phyloP scores from a whole-genome alignment of 2,113 vertebrate species.

The Lycaon pictus region DNA sequence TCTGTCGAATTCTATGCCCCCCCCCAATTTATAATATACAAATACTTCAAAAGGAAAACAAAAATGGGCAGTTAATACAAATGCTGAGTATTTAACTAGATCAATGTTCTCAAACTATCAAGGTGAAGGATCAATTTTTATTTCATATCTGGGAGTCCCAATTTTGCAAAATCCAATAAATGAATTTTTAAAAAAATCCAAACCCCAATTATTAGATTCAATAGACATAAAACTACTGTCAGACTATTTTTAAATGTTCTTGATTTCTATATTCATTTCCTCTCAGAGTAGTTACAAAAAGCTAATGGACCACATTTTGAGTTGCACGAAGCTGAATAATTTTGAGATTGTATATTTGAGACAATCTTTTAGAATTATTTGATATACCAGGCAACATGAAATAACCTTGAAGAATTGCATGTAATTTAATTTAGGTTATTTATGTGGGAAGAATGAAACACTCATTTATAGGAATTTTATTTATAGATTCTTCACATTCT shows the following conservation, averaged over 20 bases:
- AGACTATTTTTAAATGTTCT: constrained; percentile 48
- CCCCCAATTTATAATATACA: neutral
- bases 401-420: constrained; percentile 5
- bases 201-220: neutral
- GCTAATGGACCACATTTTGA: constrained; percentile 7
- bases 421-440: constrained; percentile 37
- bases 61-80: constrained; percentile 31
- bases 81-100: constrained; percentile 12
- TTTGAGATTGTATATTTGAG: neutral
- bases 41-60: neutral
- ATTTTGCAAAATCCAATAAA: constrained; percentile 18
- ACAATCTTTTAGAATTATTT: constrained; percentile 41
- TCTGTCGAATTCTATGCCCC: neutral
- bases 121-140: neutral
- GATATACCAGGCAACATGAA: neutral
- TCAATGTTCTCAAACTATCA: neutral
- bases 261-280: constrained; percentile 48
- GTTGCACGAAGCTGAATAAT: neutral
- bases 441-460: neutral
- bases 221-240: constrained; percentile 33
- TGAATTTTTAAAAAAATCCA: neutral
- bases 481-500: neutral
- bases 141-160: neutral
- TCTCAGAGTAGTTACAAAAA: neutral
- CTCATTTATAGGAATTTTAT: constrained; percentile 3